Base-by-base conservation (phyloP, 2,888 invertebrate species). In the Drosophila meridiana region DNA sequence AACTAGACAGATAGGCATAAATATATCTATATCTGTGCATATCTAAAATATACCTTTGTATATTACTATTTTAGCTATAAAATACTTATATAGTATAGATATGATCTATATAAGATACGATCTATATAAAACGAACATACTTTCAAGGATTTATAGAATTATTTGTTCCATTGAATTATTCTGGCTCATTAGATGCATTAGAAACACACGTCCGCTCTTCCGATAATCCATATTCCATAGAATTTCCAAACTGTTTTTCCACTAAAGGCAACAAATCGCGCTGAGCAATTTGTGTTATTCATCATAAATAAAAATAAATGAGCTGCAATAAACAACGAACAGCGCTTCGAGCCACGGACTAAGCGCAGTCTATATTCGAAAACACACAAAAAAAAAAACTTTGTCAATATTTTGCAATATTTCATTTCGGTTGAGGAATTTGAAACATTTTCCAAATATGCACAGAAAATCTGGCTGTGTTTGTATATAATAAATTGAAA, bases 401-500 rank as follows among this genome's bases (percentile, higher is more conserved):
- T 38, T 50, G 45, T 34, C 9, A 45, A 48, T 76, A 55, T 64
- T 57, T 71, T 61, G 58, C 48, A 61, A 61, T 60, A 60, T 40
- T 60, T 60, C 30, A 20, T 30, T 59, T 47, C 13, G 11, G 0
- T 8, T 20, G 26, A 26, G 43, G 14, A 34, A 57, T 43, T 57
- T 13, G 26, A 11, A 42, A 30, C 6, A 11, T 42, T n/a, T 13
- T n/a, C n/a, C 0, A 28, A 38, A 38, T 13, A 38, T 26, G 3
- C 26, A 53, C 20, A 36, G 28, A 2, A 42, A 56, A 30, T 56
- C 40, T 26, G 9, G 30, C 59, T 62, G 56, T 69, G 5, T n/a
- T n/a, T 32, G 73, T 74, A 55, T 47, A 78, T 90, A 83, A 78
- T 81, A 86, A 90, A 90, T 90, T 81, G 73, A 84, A 87, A 76